Conservation (phyloP, 2,797 vertebrate species). For the Protosalanx chinensis region DNA sequence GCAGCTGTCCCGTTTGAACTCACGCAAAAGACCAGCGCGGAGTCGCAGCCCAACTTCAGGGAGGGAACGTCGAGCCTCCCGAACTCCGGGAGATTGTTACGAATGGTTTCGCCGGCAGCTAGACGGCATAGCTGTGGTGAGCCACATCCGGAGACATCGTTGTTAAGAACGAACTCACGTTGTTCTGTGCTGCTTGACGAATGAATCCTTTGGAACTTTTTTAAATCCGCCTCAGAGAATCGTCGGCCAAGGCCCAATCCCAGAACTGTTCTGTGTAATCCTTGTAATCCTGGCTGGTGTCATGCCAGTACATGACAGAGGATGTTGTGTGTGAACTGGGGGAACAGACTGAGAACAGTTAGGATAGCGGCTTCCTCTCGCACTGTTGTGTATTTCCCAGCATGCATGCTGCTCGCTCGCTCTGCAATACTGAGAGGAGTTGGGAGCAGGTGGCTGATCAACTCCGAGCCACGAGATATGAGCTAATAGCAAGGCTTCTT, state of each 20-base stretch:
- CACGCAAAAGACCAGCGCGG: conserved; percentile 56
- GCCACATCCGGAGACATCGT: too few species aligned
- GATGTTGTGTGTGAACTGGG: not conserved
- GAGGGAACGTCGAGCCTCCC: not conserved
- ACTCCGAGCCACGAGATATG: not conserved
- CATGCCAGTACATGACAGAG: not conserved
- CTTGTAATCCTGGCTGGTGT: not conserved
- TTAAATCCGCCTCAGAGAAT: not conserved
- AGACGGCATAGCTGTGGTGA: too few species aligned
- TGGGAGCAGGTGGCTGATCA: not conserved
- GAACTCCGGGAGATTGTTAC: not conserved
- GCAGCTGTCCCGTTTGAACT: conserved; percentile 67
- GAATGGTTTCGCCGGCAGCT: not conserved
- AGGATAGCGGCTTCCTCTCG: not conserved
- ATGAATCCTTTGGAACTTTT: too few species aligned
- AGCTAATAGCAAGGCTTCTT: not conserved
- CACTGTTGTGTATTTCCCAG: not conserved
- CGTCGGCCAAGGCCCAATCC: not conserved
- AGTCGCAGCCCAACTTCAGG: conserved; percentile 45
- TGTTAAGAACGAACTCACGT: too few species aligned
- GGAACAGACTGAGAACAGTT: not conserved
- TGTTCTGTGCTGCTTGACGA: too few species aligned
- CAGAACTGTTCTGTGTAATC: not conserved
- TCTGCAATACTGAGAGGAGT: not conserved
- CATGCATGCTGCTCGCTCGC: not conserved